Percentiles rank a stretch among this genome's conserved stretches.
Conservation (phyloP, 2,888 invertebrate genomes). For the Subacronicta megacephala region DNA sequence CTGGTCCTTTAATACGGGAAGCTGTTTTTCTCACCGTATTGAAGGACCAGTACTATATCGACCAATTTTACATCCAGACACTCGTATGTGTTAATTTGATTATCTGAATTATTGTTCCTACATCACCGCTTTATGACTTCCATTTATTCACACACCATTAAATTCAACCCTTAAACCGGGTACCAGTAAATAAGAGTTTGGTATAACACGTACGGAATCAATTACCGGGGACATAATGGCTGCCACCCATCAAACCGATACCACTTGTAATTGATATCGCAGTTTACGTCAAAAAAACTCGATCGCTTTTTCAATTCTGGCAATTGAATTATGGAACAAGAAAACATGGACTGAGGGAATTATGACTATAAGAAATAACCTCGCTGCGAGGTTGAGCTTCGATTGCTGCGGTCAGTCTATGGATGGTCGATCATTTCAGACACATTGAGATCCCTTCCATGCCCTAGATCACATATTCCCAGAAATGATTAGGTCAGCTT, state of each 20-base stretch:
- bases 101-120: neutral
- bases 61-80: too few species aligned
- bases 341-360: too few species aligned
- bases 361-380: too few species aligned
- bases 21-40: neutral
- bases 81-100: neutral
- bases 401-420: too few species aligned
- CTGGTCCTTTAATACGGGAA: neutral
- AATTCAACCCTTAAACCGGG: conserved; percentile 28
- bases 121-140: conserved; percentile 19
- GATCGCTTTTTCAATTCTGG: conserved; percentile 7
- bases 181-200: conserved; percentile 40
- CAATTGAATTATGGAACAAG: neutral
- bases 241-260: conserved; percentile 43
- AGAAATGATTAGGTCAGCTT: too few species aligned
- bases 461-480: too few species aligned
- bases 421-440: too few species aligned
- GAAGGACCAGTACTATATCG: neutral
- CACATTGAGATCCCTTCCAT: too few species aligned
- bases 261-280: conserved; percentile 38
- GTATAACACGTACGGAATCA: conserved; percentile 36
- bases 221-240: conserved; percentile 39
- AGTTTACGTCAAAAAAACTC: conserved; percentile 14
- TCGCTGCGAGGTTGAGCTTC: too few species aligned
- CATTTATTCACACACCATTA: conserved; percentile 19